Evolutionary conservation across 2,113 vertebrate genomes (phyloP), one percentile per base, ranked within the genome.

Genomic region (Megaceryle maxima): DNA sequence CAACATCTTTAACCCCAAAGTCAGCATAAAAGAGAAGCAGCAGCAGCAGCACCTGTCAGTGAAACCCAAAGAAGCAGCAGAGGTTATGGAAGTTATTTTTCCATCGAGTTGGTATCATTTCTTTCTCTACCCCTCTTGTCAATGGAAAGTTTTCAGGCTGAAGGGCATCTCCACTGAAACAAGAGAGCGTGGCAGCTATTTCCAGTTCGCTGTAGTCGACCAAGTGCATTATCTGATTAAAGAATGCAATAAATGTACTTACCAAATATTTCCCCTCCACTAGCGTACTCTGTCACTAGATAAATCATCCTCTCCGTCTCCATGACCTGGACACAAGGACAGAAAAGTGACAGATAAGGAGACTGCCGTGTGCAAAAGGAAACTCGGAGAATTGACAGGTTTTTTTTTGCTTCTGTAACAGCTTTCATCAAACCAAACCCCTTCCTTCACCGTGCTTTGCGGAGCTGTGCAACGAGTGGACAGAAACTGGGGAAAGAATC

Each of bases 241-340:
- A 97, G 90, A 96, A 96, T 26, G 91, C 88, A 95, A 19, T 91
- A 87, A 97, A 90, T 17, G 87, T 85, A 97, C 99, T 99, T 97
- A 99, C 99, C 99, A 90, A 99, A 99, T 97, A 99, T 99, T 89
- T 99, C 99, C 93, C 99, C 99, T 96, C 99, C 99, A 3, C 99
- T 99, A n/a, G 99, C 99, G 29, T 99, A 99, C 95, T 99, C 99
- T 9, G 99, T 99, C 94, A 99, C 99, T 87, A 99, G 98, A 97
- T 99, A 99, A 98, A 99, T 99, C 99, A 99, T 99, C 96, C 99
- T 94, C 92, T 99, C 99, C 0, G 99, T 99, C 98, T 99, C 99
- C 99, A 99, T 99, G 92, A 99, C 99, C 99, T 99, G 96, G 29
- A 87, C 75, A 12, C 96, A 98, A 98, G 97, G 96, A 93, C 98